Evolutionary conservation across 2,797 vertebrate species (phyloP).

Genomic region (Labroides dimidiatus): DNA sequence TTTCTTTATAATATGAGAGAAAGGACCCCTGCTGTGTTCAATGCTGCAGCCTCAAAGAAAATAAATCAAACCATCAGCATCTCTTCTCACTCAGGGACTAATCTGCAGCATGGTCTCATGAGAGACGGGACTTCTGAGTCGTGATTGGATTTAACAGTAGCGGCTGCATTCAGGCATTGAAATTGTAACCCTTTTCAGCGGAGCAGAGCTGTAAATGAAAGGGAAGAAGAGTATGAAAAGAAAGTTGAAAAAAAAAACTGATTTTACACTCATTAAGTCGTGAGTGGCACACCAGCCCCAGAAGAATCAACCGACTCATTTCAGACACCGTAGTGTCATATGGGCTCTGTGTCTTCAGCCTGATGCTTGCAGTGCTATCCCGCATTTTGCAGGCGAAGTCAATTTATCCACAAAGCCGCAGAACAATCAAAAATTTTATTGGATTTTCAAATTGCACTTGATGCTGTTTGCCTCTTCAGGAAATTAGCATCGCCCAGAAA

Average conservation of each 20-base stretch:
- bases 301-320: slow-evolving; percentile 18
- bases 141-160: slow-evolving; percentile 35
- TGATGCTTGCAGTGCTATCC: slow-evolving; percentile 19
- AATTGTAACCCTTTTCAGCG: neutral
- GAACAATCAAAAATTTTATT: slow-evolving; percentile 58
- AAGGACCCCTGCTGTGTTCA: slow-evolving; percentile 19
- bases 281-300: slow-evolving; percentile 20
- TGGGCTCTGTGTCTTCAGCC: neutral
- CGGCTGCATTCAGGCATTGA: slow-evolving; percentile 15
- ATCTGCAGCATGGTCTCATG: slow-evolving; percentile 30
- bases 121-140: slow-evolving; percentile 22
- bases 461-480: slow-evolving; percentile 50
- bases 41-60: slow-evolving; percentile 21
- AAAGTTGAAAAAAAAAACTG: slow-evolving; percentile 10
- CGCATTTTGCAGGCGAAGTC: slow-evolving; percentile 21
- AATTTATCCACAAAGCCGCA: slow-evolving; percentile 54
- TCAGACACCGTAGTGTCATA: slow-evolving; percentile 9
- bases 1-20: slow-evolving; percentile 4
- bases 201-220: neutral
- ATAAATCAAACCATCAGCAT: slow-evolving; percentile 42
- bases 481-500: slow-evolving; percentile 43
- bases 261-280: slow-evolving; percentile 20
- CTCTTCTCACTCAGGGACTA: slow-evolving; percentile 27
- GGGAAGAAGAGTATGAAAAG: neutral
- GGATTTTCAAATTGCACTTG: slow-evolving; percentile 60